Evolutionary conservation across 2,797 vertebrate species (phyloP), one percentile per base, ranked within the genome.

Genomic region (Sebastes elongatus): DNA sequence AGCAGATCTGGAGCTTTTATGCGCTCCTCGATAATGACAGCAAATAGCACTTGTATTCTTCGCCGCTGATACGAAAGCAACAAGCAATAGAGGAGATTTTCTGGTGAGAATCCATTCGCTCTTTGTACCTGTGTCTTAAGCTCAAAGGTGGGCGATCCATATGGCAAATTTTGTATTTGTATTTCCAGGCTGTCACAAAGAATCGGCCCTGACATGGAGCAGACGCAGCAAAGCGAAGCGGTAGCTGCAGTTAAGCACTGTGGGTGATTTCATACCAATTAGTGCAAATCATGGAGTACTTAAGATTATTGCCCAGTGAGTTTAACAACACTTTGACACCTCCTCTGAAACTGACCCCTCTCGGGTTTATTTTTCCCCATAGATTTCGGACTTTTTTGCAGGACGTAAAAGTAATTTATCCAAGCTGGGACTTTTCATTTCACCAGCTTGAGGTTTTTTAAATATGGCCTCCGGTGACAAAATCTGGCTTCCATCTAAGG

Each of bases 181-280:
- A 87, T 92, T 94, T 93, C 88, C 86, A 89, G 81, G 92, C 95
- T 96, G 94, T 96, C 95, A 96, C 84, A 94, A 92, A 62, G 89
- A 95, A 96, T 96, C 88, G 70, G 32, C 62, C 74, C 88, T 94
- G 94, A 96, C 88, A 86, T 46, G 92, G 92, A 94, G 83, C 95
- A 96, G 95, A 93, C 74, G 83, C 93, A 80, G 87, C 71, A 74
- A 88, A 90, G 83, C 83, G 68, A 84, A 91, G 92, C 90, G 28
- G 90, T 91, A 94, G 94, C 95, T 87, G 91, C 92, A 89, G 92
- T 93, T 92, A 89, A 94, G 91, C 90, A 89, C 93, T 85, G 84
- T 88, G 92, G 94, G 93, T 90, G 93, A 95, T 96, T 96, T 95
- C 92, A 91, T 94, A 91, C 93, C 94, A 95, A 95, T 96, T 96